Conservation (phyloP, 2,797 vertebrate genomes). For the Intellagama lesueurii region DNA sequence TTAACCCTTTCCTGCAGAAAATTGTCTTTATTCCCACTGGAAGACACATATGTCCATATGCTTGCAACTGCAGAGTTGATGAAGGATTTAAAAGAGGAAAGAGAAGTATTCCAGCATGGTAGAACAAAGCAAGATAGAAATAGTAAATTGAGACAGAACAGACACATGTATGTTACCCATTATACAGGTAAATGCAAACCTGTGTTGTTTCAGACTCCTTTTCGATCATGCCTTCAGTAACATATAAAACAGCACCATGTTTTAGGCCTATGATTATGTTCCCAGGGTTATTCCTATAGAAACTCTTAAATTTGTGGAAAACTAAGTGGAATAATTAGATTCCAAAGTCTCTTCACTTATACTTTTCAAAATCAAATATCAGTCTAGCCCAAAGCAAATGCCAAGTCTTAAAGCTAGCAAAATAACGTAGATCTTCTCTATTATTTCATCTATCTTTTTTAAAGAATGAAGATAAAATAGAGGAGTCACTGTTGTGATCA, state of each 20-base stretch:
- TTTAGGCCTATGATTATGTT: neutral
- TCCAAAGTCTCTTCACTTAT: neutral
- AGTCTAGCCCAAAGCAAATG: neutral
- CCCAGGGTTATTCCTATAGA: neutral
- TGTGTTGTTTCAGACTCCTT: neutral
- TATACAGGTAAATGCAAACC: neutral
- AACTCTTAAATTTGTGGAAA: neutral
- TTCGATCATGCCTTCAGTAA: neutral
- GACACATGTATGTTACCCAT: neutral
- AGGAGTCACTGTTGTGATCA: neutral
- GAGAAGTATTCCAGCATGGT: neutral
- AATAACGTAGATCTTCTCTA: neutral
- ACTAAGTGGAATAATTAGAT: no score
- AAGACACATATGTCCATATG: neutral
- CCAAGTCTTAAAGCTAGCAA: neutral
- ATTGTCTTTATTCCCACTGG: neutral
- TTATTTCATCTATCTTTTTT: no score
- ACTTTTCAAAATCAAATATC: neutral
- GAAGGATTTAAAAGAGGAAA: neutral
- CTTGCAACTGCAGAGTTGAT: neutral
- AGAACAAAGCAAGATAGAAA: neutral
- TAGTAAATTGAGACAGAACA: neutral
- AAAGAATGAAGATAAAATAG: slow-evolving; percentile 20
- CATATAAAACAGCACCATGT: no score
- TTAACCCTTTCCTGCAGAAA: neutral